phyloP scores from a whole-genome alignment of 2,113 vertebrate species.

The Panthera leo region DNA sequence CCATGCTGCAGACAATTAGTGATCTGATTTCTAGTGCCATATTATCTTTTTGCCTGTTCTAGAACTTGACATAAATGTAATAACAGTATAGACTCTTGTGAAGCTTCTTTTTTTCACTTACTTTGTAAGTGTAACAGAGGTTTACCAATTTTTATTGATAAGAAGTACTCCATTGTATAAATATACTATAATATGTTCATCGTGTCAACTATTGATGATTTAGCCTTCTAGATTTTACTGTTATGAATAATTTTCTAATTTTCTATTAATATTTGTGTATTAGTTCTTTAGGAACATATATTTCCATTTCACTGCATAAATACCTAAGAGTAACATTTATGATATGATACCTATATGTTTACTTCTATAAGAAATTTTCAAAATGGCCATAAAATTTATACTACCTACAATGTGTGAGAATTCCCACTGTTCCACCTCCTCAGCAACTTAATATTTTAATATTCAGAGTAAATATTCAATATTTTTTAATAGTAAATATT shows the following conservation, averaged over 20 bases:
- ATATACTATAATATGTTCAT: neutral
- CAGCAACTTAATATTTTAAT: neutral
- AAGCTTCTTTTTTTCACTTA: neutral
- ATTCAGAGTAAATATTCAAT: neutral
- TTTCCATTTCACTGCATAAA: neutral
- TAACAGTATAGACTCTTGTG: neutral
- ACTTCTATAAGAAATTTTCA: neutral
- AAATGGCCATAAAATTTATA: neutral
- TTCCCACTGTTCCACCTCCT: neutral
- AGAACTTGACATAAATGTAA: neutral
- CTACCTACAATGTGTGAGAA: neutral
- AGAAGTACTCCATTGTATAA: neutral
- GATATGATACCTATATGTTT: neutral
- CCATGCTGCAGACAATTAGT: neutral
- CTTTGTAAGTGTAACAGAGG: neutral
- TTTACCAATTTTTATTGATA: neutral
- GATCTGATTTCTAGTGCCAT: neutral
- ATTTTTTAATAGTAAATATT: neutral
- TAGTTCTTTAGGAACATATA: neutral
- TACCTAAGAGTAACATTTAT: neutral
- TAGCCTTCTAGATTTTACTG: neutral
- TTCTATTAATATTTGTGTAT: neutral
- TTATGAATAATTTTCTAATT: neutral
- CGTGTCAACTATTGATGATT: neutral
- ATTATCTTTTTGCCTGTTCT: neutral